Evolutionary conservation across 2,113 vertebrate genomes (phyloP), one percentile per base, ranked within the genome.

Genomic region (human (Homo sapiens)): DNA sequence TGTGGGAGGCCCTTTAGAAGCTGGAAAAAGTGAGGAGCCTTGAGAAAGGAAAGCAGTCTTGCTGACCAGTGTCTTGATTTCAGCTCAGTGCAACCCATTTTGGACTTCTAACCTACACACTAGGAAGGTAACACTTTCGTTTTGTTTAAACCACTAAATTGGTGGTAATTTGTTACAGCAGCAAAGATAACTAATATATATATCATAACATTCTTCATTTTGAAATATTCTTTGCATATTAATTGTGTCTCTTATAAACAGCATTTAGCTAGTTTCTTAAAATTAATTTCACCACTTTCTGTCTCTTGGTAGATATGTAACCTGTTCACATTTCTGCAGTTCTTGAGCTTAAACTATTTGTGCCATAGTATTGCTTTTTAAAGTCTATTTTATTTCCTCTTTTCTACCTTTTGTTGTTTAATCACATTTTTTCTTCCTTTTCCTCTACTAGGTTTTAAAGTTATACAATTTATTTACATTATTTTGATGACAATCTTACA

Each of bases 401-500:
- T 79, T 89, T 73, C 32, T 93, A 50, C 16, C 64, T 57, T 75
- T 3, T 52, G 11, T 72, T 83, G 17, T 86, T 86, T 38, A 80
- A 52, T 89, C 32, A 64, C 43, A 20, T 70, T 87, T 87, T 45
- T 43, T 10, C 48, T 97, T 80, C 10, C 32, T 79, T 72, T 73
- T 73, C 17, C 6, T 68, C n/a, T 75, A 83, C 23, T 97, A 55
- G 1, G 40, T 90, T 93, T 80, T 82, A 94, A 52, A 96, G 8
- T 70, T 61, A 35, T 20, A 23, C 3, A 64, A 75, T 6, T 55
- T 92, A 88, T 83, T 86, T 93, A 52, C 84, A 75, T 70, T 87
- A 92, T 83, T 94, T 94, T 87, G 17, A 38, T 50, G 25, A 92
- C 50, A 92, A 82, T 25, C 57, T 87, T 90, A 82, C 43, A 83